Evolutionary conservation across 37 sponge, comb jelly and placozoan species (phyloP), one percentile per base, ranked within the genome.

Genomic region (Tethya wilhelma): DNA sequence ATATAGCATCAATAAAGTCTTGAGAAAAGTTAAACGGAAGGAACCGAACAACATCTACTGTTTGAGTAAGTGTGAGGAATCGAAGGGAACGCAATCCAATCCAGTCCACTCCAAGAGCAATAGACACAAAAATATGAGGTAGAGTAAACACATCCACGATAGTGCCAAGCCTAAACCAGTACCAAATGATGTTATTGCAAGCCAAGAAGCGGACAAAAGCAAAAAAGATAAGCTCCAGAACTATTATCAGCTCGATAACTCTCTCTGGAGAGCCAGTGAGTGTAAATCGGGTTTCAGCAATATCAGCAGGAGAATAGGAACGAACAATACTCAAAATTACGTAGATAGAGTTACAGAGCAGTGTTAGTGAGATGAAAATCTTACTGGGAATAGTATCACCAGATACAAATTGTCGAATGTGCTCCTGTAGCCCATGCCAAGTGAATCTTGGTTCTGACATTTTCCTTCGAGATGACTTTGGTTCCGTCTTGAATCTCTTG

Each of bases 101-200:
- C 95, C 95, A 94, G 64, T 89, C 88, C 31, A 73, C 41, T 2
- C 77, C 78, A n/a, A 84, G 44, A 14, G 64, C 43, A 9, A 87
- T 23, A 4, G 88, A 80, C 7, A 94, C 45, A 45, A 87, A 79
- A 37, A 81, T 77, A 32, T 82, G 80, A 0, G 89, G 88, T 14
- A 94, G 44, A 26, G 95, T 94, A 28, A 90, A 72, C 11, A 87
- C 57, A 78, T 94, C 95, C 25, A 90, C 85, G 0, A 90, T 38
- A 1, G 84, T 79, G 59, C 73, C 42, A 19, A 78, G n/a, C 28
- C 57, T 55, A 6, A 90, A 43, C 95, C 95, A 94, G 45, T 67
- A 79, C 39, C 29, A 38, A 9, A 84, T 41, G 11, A 56, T 31
- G 42, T 79, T 78, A 0, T 70, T 42, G 3, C 83, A 71, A 14